Percentiles rank a stretch among this genome's conserved stretches.
Evolutionary conservation across 2,888 invertebrate genomes (phyloP).

Genomic region (Pycnomerus fuliginosus): DNA sequence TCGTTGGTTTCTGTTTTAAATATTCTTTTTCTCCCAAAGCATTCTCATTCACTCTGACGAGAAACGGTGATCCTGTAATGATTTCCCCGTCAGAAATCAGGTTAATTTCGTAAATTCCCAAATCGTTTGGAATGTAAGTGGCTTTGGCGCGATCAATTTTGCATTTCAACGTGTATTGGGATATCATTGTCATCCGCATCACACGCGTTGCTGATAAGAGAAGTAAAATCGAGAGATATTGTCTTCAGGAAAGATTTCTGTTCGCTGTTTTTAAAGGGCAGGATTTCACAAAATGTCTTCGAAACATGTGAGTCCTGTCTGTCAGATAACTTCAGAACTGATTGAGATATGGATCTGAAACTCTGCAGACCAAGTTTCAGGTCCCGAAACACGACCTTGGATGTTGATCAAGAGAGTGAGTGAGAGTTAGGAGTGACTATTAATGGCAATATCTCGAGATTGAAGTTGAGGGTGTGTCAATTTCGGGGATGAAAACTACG

Average conservation of each 20-base stretch:
- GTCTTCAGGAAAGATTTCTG: slow-evolving; percentile 24
- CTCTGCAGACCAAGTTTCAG: no score
- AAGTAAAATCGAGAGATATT: slow-evolving; percentile 26
- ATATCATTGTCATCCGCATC: slow-evolving; percentile 48
- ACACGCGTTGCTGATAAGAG: slow-evolving; percentile 10
- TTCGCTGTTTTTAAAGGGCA: slow-evolving; percentile 10
- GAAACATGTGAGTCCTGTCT: no score
- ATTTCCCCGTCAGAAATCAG: slow-evolving; percentile 59
- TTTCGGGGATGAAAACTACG: no score
- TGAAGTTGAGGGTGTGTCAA: no score
- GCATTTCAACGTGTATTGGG: slow-evolving; percentile 54
- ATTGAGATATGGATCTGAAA: no score
- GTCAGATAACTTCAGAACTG: no score
- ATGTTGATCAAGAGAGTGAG: no score
- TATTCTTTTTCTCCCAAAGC: slow-evolving; percentile 26
- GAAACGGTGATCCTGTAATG: slow-evolving; percentile 62
- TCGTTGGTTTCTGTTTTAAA: slow-evolving; percentile 15
- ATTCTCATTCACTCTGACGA: slow-evolving; percentile 51
- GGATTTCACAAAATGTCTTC: no score
- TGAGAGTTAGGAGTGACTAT: no score
- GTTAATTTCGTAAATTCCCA: slow-evolving; percentile 60
- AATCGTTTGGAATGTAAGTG: slow-evolving; percentile 55
- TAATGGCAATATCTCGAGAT: no score
- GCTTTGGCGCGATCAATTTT: slow-evolving; percentile 57
- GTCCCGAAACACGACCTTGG: no score